A percentile compares a stretch with the other conserved stretches of the same genome.
Evolutionary conservation across 2,797 vertebrate genomes (phyloP).

Genomic region (Mareca strepera): DNA sequence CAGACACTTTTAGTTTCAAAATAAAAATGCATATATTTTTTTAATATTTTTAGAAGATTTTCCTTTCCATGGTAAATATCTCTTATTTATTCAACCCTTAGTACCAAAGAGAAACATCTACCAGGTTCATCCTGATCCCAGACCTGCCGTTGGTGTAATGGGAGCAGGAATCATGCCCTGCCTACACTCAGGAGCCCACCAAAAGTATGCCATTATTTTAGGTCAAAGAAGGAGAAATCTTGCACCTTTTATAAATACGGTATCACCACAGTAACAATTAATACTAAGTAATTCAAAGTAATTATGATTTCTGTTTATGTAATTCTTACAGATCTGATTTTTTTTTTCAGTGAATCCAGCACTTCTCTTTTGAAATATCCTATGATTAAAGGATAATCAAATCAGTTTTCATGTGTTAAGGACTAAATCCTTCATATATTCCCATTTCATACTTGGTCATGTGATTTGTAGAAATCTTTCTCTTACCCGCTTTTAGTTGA

Average conservation of each 20-base stretch:
- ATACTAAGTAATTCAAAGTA: background rate
- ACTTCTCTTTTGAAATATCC: background rate
- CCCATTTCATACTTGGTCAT: conserved; percentile 25
- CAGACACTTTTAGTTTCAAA: background rate
- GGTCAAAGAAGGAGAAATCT: background rate
- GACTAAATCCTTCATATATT: conserved; percentile 19
- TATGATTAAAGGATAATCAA: conserved; percentile 29
- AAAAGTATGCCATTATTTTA: background rate
- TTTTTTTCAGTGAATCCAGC: background rate
- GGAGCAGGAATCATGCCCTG: background rate
- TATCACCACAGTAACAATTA: background rate
- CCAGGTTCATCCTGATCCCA: background rate
- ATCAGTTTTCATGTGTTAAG: conserved; percentile 24
- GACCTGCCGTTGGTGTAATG: background rate
- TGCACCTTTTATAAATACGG: background rate
- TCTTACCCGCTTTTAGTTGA: background rate
- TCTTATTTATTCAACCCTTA: background rate
- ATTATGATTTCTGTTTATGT: background rate
- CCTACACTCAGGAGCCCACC: background rate
- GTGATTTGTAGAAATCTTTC: conserved; percentile 26
- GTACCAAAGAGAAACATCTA: background rate
- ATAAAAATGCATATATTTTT: background rate
- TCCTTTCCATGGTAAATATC: background rate
- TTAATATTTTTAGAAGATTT: background rate
- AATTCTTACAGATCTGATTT: background rate